phyloP scores from a whole-genome alignment of 2,888 invertebrate genomes.

The Resseliella maxima region DNA sequence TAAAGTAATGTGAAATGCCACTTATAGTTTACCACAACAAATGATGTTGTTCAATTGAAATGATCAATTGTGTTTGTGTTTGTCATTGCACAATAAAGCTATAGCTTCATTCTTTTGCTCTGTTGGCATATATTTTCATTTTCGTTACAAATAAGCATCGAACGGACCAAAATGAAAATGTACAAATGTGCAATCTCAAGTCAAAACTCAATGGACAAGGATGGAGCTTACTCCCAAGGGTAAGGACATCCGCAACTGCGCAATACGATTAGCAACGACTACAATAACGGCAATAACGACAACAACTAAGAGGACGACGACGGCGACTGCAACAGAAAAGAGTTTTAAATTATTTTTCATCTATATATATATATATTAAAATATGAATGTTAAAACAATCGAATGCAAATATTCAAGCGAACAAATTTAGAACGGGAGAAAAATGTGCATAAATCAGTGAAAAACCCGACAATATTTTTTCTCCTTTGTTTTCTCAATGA shows the following conservation, averaged over 20 bases:
- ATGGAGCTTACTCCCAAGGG: conserved; percentile 13
- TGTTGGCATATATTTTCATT: background rate
- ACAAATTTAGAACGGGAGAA: background rate
- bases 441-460: background rate
- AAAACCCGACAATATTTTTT: no score
- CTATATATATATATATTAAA: no score
- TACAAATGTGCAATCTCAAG: background rate
- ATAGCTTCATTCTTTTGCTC: no score
- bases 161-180: background rate
- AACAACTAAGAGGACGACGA: no score
- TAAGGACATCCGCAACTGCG: conserved; percentile 30
- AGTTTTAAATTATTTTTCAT: background rate
- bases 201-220: background rate
- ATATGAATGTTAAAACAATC: background rate
- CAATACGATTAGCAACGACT: background rate
- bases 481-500: background rate
- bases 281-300: no score
- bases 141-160: background rate
- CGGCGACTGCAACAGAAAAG: no score
- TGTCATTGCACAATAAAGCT: background rate
- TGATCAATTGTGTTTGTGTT: background rate
- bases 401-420: background rate
- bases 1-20: background rate
- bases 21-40: no score
- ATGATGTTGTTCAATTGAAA: background rate